Base-by-base conservation (phyloP, 2,888 invertebrate genomes). In the Xanthorhoe spadicearia region DNA sequence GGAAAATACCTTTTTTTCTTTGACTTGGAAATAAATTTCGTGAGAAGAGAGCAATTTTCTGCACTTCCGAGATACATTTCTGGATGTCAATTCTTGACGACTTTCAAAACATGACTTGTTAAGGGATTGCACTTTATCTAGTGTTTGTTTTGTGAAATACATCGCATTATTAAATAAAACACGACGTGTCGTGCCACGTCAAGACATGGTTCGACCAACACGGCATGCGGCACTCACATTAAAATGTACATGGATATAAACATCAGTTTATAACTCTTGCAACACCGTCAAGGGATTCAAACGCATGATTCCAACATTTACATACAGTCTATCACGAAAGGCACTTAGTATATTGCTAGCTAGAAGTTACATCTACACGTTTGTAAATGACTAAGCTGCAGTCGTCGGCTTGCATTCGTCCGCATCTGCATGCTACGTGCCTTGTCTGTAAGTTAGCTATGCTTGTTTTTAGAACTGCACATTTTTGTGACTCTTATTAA, bases 401-500 rank as follows among this genome's bases (percentile, higher is more conserved):
- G 28, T n/a, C 51, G n/a, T 35, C 13, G 51, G 50, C 38, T 56
- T 60, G 55, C 32, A 32, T 1, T 7, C 32, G 13, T 50, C 51
- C 17, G 46, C 49, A 64, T 64, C 61, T 57, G 67, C 67, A 68
- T 64, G 32, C 28, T 35, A 68, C 67, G 64, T 68, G 67, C 32
- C 32, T 19, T 43, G 60, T 18, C 43, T 64, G 15, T 32, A 2
- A 63, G 46, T 17, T 15, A 50, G 53, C 63, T 57, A 46, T 15
- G 53, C 48, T 32, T 13, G 49, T 48, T 57, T 49, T 48, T 19
- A n/a, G 7, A 10, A 58, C n/a, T 54, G 38, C 9, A 17, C 54
- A 18, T 64, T 38, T 59, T 49, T 58, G 35, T 54, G 13, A 38
- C 53, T 38, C 19, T 17, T n/a, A n/a, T n/a, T n/a, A n/a, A n/a